phyloP scores from a whole-genome alignment of 1,140 invertebrate genomes.

The Mylabris phalerata region DNA sequence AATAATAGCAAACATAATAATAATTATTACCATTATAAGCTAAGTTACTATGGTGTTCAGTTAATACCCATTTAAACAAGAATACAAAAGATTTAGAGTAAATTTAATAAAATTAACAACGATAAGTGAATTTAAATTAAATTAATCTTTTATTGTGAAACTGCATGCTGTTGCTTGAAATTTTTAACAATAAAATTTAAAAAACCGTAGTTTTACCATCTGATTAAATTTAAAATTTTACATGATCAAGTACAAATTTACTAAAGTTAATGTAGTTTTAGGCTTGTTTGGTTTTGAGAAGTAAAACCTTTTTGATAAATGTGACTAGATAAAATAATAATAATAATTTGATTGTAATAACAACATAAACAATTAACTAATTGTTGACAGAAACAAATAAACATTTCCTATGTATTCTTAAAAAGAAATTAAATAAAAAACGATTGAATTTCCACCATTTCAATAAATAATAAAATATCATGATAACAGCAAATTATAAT shows the following conservation, averaged over 20 bases:
- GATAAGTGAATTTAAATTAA: conserved; percentile 11
- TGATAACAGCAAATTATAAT: too few species aligned
- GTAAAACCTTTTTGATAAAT: conserved; percentile 19
- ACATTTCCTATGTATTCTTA: too few species aligned
- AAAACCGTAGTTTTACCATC: conserved; percentile 18
- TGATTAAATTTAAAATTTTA: conserved; percentile 1
- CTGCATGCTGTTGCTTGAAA: conserved; percentile 21
- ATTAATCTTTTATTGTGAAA: conserved; percentile 19
- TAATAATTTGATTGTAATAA: background rate
- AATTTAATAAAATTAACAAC: conserved; percentile 19
- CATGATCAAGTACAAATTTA: conserved; percentile 26
- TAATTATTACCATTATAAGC: background rate
- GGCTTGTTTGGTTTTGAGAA: conserved; percentile 8
- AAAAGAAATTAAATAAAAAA: too few species aligned
- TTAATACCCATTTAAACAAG: background rate
- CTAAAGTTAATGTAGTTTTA: conserved; percentile 19
- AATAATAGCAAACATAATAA: conserved; percentile 1
- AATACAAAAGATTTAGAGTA: background rate
- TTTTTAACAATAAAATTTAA: conserved; percentile 7
- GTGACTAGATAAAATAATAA: conserved; percentile 16
- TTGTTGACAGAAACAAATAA: background rate
- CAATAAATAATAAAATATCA: too few species aligned
- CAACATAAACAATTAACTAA: background rate
- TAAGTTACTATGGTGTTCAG: conserved; percentile 14
- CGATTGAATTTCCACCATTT: too few species aligned